Evolutionary conservation across 2,888 invertebrate species (phyloP).

Genomic region (Drosophila prolongata): DNA sequence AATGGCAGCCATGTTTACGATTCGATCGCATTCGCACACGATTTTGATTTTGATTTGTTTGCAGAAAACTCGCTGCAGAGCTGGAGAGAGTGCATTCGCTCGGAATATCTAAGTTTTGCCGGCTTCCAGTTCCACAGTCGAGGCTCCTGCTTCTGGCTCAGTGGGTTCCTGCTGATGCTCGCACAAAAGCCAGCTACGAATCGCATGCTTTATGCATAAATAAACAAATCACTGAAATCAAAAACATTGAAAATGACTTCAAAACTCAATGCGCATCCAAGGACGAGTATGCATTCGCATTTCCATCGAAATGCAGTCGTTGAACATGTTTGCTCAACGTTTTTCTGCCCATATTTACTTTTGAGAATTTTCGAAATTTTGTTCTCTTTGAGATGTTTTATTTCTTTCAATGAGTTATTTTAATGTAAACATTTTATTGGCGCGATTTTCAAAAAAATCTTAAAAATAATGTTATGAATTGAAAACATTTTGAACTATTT

Average conservation of each 20-base stretch:
- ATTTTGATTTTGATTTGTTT: slow-evolving; percentile 81
- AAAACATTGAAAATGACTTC: slow-evolving; percentile 78
- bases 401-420: neutral
- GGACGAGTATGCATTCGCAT: slow-evolving; percentile 23
- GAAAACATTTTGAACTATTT: too few relatives aligned
- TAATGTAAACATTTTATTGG: neutral
- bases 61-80: slow-evolving; percentile 66
- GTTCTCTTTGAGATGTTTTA: slow-evolving; percentile 1
- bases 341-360: slow-evolving; percentile 28
- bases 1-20: slow-evolving; percentile 69
- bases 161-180: slow-evolving; percentile 68
- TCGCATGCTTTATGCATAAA: slow-evolving; percentile 79
- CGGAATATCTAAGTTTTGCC: slow-evolving; percentile 76
- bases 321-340: slow-evolving; percentile 33
- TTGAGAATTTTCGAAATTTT: slow-evolving; percentile 2
- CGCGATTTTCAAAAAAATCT: too few relatives aligned
- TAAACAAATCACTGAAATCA: slow-evolving; percentile 80
- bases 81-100: slow-evolving; percentile 71
- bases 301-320: slow-evolving; percentile 23
- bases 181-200: slow-evolving; percentile 68
- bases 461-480: too few relatives aligned
- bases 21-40: slow-evolving; percentile 70
- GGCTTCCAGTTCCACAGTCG: slow-evolving; percentile 3
- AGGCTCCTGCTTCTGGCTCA: slow-evolving; percentile 37
- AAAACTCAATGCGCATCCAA: slow-evolving; percentile 70